Conservation (phyloP, 2,888 invertebrate species). For the Andrena fulva region DNA sequence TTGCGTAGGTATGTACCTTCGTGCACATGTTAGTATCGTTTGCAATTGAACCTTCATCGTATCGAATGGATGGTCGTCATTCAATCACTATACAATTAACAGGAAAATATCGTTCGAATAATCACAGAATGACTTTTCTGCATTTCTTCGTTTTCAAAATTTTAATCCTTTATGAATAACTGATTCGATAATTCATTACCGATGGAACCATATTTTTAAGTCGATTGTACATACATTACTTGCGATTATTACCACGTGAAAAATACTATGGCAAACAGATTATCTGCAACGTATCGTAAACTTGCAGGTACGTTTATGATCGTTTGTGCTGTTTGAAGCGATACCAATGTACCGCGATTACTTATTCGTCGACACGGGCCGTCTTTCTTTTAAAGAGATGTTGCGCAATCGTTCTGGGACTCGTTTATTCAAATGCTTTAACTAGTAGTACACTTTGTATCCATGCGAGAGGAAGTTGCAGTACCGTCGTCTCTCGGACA, state of each 20-base stretch:
- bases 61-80: slow-evolving; percentile 88
- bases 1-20: slow-evolving; percentile 84
- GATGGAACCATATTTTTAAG: no score
- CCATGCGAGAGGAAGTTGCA: no score
- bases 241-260: neutral
- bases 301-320: neutral
- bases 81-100: slow-evolving; percentile 75
- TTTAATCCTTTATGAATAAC: neutral
- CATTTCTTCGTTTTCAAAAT: neutral
- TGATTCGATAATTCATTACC: no score
- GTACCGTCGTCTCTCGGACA: no score
- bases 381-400: no score
- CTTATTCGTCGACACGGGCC: no score
- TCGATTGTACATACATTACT: neutral
- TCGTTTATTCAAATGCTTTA: no score
- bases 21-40: slow-evolving; percentile 86
- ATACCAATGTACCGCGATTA: no score
- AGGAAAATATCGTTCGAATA: no score
- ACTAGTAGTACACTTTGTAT: no score
- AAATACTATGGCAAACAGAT: neutral
- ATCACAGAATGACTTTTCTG: no score
- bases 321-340: neutral
- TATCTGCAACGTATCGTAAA: neutral
- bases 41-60: slow-evolving; percentile 87
- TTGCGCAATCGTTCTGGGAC: no score